These are phyloP conservation scores for Sorex fumeus DNA, from an alignment of 2,113 vertebrate species.

Conservation along the genomic window DNA sequence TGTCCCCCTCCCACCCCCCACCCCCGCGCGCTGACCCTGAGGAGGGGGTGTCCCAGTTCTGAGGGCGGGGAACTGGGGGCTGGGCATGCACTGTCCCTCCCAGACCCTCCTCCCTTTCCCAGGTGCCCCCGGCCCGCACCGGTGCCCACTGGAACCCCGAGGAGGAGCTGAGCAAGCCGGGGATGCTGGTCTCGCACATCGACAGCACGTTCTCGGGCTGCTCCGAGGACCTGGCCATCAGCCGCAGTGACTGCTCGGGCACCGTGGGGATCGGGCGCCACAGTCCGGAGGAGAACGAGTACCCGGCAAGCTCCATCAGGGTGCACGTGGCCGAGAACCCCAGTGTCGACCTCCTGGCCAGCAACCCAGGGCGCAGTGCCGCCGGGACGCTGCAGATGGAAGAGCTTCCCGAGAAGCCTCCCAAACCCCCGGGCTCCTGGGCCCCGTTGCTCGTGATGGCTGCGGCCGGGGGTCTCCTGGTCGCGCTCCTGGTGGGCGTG, in stretches of 20 bases:
- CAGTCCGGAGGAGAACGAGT: conserved; percentile 77
- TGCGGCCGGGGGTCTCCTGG: neutral
- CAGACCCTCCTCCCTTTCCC: conserved; percentile 37
- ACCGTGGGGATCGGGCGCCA: neutral
- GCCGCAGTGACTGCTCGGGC: conserved; percentile 5
- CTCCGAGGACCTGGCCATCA: conserved; percentile 75
- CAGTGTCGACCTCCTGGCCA: neutral
- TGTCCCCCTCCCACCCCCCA: neutral
- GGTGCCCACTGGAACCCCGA: neutral
- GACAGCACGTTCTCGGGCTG: conserved; percentile 26
- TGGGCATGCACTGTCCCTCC: neutral
- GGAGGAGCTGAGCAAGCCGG: conserved; percentile 71
- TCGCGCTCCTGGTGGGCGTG: conserved; percentile 24
- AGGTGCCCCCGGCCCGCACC: conserved; percentile 42
- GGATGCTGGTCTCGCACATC: neutral
- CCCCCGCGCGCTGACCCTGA: neutral
- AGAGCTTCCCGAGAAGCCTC: neutral
- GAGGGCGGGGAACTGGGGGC: neutral
- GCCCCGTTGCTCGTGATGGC: neutral
- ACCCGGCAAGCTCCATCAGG: neutral
- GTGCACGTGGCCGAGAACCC: conserved; percentile 28
- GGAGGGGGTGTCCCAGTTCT: neutral
- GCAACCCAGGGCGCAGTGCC: neutral
- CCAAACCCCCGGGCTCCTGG: accelerated
- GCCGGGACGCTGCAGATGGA: accelerated